Evolutionary conservation across 2,888 invertebrate genomes (phyloP), one percentile per base, ranked within the genome.

Genomic region (Apamea crenata): DNA sequence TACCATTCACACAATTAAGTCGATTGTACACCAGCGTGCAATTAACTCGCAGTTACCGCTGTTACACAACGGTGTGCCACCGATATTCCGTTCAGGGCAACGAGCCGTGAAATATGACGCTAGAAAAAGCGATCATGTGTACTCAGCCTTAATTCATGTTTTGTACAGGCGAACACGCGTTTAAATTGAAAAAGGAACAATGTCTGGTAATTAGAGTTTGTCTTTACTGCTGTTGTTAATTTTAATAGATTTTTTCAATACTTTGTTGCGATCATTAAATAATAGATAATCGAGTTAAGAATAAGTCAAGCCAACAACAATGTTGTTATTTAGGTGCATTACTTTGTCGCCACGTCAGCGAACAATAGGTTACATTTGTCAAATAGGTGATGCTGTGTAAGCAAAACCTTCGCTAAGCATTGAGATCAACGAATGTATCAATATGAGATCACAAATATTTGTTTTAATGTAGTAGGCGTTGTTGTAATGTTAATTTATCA

Each of bases 21-120:
- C 81, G 63, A 68, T 82, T 76, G 81, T 83, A 85, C 82, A 83
- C 78, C 69, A 80, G 53, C 74, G 74, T 78, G 78, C 80, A 90
- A 91, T 91, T 90, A 91, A 88, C 81, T 66, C 66, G 81, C 87
- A 85, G 88, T 91, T 87, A 89, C 91, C 83, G 87, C 86, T 91
- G 91, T 93, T 93, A 91, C 91, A 89, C 93, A 94, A 94, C 93
- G 93, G 94, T 92, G 86, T 87, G 85, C 87, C 80, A 91, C 84
- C 85, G 88, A 90, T 91, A 91, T 90, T 91, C 94, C 93, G 93
- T 93, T 92, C 81, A 80, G 84, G 78, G 88, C 91, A 91, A 87
- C 92, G 87, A 90, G 82, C 91, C 92, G 86, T 94, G 90, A 90
- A 89, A 90, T 88, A 77, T 85, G 85, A 83, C 77, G 81, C 69